These are phyloP conservation scores for Drosophila acutilabella DNA, from an alignment of 2,888 invertebrate species.

Conservation along the genomic window DNA sequence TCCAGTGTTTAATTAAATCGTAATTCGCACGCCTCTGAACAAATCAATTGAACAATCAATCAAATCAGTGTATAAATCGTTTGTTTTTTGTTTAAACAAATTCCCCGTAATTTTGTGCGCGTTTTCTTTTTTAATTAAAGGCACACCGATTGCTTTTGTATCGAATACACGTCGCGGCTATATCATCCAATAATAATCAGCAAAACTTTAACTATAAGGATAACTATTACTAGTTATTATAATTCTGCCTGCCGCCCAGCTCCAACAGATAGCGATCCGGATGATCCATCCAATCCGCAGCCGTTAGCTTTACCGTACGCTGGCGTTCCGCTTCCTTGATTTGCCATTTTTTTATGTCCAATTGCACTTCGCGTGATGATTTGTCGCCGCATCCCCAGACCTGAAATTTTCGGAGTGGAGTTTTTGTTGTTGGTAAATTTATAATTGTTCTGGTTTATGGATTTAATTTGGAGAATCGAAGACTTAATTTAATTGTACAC, in stretches of 20 bases:
- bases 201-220: constrained; percentile 5
- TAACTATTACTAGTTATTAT: constrained; percentile 87
- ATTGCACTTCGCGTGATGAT: constrained; percentile 91
- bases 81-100: constrained; percentile 25
- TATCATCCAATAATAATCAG: background rate
- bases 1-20: constrained; percentile 61
- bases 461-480: constrained; percentile 56
- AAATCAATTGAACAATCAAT: constrained; percentile 31
- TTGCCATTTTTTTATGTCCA: constrained; percentile 96
- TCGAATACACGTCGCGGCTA: constrained; percentile 44
- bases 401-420: constrained; percentile 80
- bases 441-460: constrained; percentile 38
- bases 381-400: constrained; percentile 95
- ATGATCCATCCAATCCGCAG: constrained; percentile 97
- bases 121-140: constrained; percentile 36
- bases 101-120: constrained; percentile 49
- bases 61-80: constrained; percentile 19
- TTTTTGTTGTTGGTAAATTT: constrained; percentile 71
- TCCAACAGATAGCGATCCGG: constrained; percentile 96
- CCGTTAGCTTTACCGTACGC: constrained; percentile 93
- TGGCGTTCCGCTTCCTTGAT: constrained; percentile 94
- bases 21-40: constrained; percentile 45
- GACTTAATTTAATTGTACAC: constrained; percentile 65
- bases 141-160: constrained; percentile 60
- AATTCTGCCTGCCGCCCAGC: constrained; percentile 93